Percentiles rank a stretch among this genome's conserved stretches.
Conservation (phyloP, 37 sponge, comb jelly and placozoan species). For the Amphimedon queenslandica region DNA sequence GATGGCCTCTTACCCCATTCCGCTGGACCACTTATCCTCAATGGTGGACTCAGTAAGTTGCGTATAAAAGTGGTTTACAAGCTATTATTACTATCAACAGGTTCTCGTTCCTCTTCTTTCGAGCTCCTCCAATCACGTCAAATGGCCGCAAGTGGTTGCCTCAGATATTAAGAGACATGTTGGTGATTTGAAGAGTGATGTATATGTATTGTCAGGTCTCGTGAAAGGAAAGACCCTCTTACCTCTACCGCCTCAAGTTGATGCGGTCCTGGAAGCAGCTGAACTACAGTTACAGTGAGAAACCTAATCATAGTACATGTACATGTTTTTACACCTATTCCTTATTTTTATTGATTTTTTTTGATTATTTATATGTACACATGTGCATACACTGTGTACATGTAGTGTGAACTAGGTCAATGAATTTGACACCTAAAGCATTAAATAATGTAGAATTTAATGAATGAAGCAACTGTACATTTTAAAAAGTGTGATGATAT, state of each 20-base stretch:
- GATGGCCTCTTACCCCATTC: conserved; percentile 82
- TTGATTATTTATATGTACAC: no score
- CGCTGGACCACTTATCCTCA: conserved; percentile 90
- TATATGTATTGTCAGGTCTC: conserved; percentile 86
- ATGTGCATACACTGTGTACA: no score
- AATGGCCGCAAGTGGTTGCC: conserved; percentile 92
- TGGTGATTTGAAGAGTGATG: conserved; percentile 84
- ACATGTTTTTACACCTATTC: no score
- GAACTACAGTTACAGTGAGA: no score
- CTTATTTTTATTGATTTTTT: no score
- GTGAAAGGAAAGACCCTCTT: conserved; percentile 96
- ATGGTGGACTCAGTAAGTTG: conserved; percentile 89
- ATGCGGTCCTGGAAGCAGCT: conserved; percentile 53
- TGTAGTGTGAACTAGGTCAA: no score
- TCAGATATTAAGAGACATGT: conserved; percentile 85
- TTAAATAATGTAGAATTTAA: background rate
- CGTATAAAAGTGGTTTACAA: no score
- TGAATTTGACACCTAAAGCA: no score
- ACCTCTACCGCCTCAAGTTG: conserved; percentile 83
- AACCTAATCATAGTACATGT: no score
- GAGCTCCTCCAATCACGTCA: conserved; percentile 68
- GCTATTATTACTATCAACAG: no score
- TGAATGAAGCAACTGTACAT: background rate
- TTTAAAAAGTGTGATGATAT: background rate
- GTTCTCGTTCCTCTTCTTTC: conserved; percentile 82